Evolutionary conservation across 2,797 vertebrate species (phyloP), one percentile per base, ranked within the genome.

Genomic region (Pangasius djambal): DNA sequence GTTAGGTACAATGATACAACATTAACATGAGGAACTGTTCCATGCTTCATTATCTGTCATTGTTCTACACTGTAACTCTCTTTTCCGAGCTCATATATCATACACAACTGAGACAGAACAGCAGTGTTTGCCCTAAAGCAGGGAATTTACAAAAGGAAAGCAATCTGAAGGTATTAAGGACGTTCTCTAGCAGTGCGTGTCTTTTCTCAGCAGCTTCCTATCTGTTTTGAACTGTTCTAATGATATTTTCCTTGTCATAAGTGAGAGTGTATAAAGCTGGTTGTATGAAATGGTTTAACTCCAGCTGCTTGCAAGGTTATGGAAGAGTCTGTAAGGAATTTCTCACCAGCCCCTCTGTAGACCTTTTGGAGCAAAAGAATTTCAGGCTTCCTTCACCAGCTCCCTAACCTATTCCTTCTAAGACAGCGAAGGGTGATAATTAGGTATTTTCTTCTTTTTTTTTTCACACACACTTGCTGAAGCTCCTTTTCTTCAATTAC

Each of bases 401-500:
- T 81, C 59, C 20, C 57, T 25, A 81, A 86, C 69, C 44, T 82
- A 78, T 85, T 61, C 48, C 70, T 44, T 74, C 37, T 74, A 25
- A 44, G 20, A 25, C 70, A 25, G 8, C 4, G 0, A 78, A 50
- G 44, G 0, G 74, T 48, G 44, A 90, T 89, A 88, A 89, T 89
- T 67, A 89, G 84, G 79, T 85, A 31, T 77, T 89, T 86, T 89
- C 31, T 44, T 44, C 1, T 85, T 87, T 88, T 88, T 91, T 81
- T 37, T 20, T 20, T 10, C 20, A 72, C 86, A 88, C 59, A 83
- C 78, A 89, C 72, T 86, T 86, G 63, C 48, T 82, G 18, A 67
- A 72, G 70, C 88, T 74, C 70, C 81, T 88, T 86, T 89, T 87
- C 85, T 78, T 55, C 77, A 77, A 88, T 87, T 86, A 83, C 61